Evolutionary conservation across 2,888 invertebrate species (phyloP), one percentile per base, ranked within the genome.

Genomic region (Hirtodrosophila duncani): DNA sequence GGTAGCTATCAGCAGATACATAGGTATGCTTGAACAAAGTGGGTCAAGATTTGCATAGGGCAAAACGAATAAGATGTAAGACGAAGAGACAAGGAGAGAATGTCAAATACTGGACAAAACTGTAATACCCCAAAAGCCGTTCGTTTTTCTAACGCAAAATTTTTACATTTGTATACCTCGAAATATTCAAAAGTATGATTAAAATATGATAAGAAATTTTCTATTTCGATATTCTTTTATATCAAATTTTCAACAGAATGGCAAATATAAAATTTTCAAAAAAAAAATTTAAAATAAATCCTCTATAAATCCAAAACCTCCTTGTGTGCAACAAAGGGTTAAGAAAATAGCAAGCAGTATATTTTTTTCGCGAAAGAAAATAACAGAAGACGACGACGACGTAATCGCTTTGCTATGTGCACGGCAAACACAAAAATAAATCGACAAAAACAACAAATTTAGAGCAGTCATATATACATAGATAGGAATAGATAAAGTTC

Each of bases 381-480:
- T 59, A 61, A 59, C 63, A 57, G 36, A 75, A 58, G 59, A 34
- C 41, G 31, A 31, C 39, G 66, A 57, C 74, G 67, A 82, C 80
- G 80, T 80, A 81, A 80, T 82, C 80, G 69, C 67, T 67, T 64
- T 56, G 72, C 65, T 72, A 82, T 82, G 79, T 60, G 63, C 67
- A 63, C 42, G 13, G 52, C 11, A 30, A 33, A 62, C 44, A 45
- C 36, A 56, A 57, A 66, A 44, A 39, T 30, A 45, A 39, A 43
- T 27, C 30, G 9, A 45, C 27, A 51, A 17, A 23, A 48, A 45
- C 44, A 21, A 36, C 38, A 51, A 31, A 75, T 62, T 64, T 67
- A 58, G 67, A 71, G 62, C 77, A 79, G 38, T 62, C 41, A 58
- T 59, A 51, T 42, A 45, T 24, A 48, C 51, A 51, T 52, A 16